A percentile compares a stretch with the other conserved stretches of the same genome.
Conservation (phyloP, 2,113 vertebrate species). For the Perognathus longimembris region DNA sequence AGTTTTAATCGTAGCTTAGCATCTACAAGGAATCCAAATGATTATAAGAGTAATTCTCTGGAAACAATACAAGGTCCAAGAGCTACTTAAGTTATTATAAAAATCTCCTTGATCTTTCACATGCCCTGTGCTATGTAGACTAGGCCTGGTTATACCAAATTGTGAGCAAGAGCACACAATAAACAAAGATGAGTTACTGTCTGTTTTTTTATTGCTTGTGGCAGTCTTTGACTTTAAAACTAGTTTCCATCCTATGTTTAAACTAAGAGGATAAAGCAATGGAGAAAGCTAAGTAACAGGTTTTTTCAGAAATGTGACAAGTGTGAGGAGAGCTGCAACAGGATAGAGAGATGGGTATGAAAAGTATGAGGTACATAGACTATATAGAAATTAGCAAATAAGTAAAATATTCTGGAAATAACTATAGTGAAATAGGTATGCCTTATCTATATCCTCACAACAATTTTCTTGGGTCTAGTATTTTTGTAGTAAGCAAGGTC, state of each 20-base stretch:
- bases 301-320: neutral
- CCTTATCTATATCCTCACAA: neutral
- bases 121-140: neutral
- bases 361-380: neutral
- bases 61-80: conserved; percentile 34
- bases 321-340: neutral
- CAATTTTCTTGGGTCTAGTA: neutral
- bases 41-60: neutral
- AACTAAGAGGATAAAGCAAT: neutral
- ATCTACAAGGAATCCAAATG: neutral
- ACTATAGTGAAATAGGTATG: neutral
- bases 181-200: conserved; percentile 45
- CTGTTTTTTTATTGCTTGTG: conserved; percentile 13
- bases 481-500: conserved; percentile 23
- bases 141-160: neutral
- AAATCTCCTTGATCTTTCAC: conserved; percentile 49
- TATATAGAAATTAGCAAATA: neutral
- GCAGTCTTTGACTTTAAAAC: neutral
- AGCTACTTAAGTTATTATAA: neutral
- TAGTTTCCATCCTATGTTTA: conserved; percentile 37
- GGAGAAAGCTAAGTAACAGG: neutral
- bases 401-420: neutral
- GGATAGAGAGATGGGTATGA: neutral
- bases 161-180: neutral
- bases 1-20: conserved; percentile 5